Evolutionary conservation across 2,888 invertebrate genomes (phyloP).

Genomic region (Spodoptera picta): DNA sequence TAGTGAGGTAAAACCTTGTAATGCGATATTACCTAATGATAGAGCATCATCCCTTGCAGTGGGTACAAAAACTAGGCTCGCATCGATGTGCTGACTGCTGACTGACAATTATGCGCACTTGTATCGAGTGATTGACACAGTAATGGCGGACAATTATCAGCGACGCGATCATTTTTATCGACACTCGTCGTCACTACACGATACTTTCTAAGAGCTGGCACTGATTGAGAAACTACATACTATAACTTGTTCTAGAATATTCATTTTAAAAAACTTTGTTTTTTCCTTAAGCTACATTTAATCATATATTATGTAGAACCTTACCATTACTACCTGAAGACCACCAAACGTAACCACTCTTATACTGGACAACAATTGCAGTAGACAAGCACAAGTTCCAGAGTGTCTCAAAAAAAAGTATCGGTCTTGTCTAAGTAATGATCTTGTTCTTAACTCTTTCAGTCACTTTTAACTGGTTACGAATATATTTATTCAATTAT

Average conservation of each 20-base stretch:
- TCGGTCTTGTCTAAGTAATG: slow-evolving; percentile 4
- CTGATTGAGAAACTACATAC: slow-evolving; percentile 18
- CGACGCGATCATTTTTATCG: slow-evolving; percentile 53
- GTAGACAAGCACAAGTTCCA: no score
- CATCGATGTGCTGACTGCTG: slow-evolving; percentile 27
- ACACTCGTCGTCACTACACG: slow-evolving; percentile 34
- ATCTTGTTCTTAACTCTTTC: slow-evolving; percentile 6
- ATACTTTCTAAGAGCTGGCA: slow-evolving; percentile 52
- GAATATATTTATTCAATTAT: no score
- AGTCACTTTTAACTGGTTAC: no score
- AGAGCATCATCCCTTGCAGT: slow-evolving; percentile 9
- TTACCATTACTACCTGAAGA: no score
- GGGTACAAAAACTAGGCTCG: slow-evolving; percentile 27
- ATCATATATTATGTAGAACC: no score
- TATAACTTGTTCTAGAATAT: slow-evolving; percentile 19
- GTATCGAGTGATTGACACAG: slow-evolving; percentile 50
- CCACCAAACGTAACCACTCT: no score
- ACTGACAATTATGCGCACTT: slow-evolving; percentile 48
- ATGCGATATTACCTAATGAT: no score
- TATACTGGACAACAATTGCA: no score
- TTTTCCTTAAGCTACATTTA: no score
- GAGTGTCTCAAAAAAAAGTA: no score
- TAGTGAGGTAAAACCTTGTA: no score
- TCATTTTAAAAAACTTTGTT: neutral
- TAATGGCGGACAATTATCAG: slow-evolving; percentile 51